A percentile compares a stretch with the other conserved stretches of the same genome.
phyloP scores from a whole-genome alignment of 1,140 invertebrate genomes.

The Sycobia sp. region DNA sequence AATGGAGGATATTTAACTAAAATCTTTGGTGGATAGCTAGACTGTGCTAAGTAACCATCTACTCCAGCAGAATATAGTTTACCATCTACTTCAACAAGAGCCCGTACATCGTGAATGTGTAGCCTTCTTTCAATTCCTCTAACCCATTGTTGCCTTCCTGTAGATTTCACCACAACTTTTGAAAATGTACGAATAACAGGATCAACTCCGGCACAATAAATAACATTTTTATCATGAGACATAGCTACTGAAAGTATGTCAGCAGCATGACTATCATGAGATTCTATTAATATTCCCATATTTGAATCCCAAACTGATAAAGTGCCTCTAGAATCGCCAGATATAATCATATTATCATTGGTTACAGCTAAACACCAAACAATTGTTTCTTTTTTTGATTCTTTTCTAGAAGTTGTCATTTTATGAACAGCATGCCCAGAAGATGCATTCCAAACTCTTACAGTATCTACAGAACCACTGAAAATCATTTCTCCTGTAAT shows the following conservation, averaged over 20 bases:
- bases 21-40: constrained; percentile 68
- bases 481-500: constrained; percentile 75
- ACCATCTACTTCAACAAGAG: constrained; percentile 68
- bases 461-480: constrained; percentile 82
- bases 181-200: constrained; percentile 75
- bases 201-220: constrained; percentile 84
- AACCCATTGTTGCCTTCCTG: constrained; percentile 73
- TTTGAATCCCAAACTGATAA: constrained; percentile 87
- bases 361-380: constrained; percentile 85
- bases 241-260: constrained; percentile 78
- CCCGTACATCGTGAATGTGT: constrained; percentile 84
- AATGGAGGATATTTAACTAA: constrained; percentile 75
- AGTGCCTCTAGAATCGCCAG: constrained; percentile 85
- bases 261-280: constrained; percentile 76
- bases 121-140: constrained; percentile 76
- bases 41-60: constrained; percentile 76
- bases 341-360: constrained; percentile 83
- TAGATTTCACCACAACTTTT: constrained; percentile 66
- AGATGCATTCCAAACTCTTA: constrained; percentile 85
- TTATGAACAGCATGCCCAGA: constrained; percentile 83
- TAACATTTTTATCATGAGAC: constrained; percentile 71
- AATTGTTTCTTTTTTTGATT: constrained; percentile 73
- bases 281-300: constrained; percentile 76
- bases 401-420: constrained; percentile 72
- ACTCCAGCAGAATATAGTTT: constrained; percentile 80